Conservation (phyloP, 2,797 vertebrate species). For the Pachyuromys duprasi region DNA sequence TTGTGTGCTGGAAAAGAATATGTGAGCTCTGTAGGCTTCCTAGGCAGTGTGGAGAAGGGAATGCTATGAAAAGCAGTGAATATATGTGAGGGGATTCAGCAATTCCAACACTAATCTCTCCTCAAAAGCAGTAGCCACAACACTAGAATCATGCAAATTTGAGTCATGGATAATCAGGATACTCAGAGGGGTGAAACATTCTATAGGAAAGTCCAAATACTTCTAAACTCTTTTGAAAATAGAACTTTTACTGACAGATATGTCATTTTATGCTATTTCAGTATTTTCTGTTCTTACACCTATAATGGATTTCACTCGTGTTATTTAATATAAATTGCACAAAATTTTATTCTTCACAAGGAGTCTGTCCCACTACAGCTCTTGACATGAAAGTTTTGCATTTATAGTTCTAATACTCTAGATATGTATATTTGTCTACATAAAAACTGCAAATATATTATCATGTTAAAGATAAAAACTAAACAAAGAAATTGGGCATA, state of each 20-base stretch:
- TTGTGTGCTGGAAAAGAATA: background rate
- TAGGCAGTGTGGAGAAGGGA: background rate
- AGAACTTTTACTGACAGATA: background rate
- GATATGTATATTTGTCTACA: background rate
- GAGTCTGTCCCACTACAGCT: background rate
- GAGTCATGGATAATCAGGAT: background rate
- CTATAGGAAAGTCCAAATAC: background rate
- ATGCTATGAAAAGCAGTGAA: background rate
- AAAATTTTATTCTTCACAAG: background rate
- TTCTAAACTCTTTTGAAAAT: background rate
- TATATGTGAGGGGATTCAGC: background rate
- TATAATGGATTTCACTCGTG: background rate
- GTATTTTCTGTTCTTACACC: background rate
- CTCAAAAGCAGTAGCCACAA: background rate
- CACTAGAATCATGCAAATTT: background rate
- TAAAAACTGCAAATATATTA: background rate
- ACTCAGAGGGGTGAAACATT: background rate
- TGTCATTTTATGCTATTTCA: background rate
- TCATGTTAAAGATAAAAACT: background rate
- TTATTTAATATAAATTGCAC: conserved; percentile 1
- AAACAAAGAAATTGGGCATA: background rate
- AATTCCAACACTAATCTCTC: conserved; percentile 26
- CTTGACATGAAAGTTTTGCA: background rate
- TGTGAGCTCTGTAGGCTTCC: background rate
- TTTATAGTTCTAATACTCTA: background rate